A percentile compares a stretch with the other conserved stretches of the same genome.
Evolutionary conservation across 1,140 invertebrate genomes (phyloP).

Genomic region (Stegodyphus dumicola): DNA sequence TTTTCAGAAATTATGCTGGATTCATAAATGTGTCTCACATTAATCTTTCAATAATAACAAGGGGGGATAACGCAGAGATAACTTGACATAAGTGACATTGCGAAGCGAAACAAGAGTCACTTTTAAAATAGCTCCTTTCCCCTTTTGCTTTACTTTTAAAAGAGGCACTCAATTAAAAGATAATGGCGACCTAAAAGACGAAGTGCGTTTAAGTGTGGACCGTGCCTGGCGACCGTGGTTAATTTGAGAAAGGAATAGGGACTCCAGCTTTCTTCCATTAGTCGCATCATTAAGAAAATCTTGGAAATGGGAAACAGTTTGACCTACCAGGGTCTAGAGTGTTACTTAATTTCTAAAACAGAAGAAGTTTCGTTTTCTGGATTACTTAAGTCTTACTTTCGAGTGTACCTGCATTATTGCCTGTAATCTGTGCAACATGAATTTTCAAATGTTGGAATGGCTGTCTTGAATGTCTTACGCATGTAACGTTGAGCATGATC

Average conservation of each 20-base stretch:
- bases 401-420: too few relatives aligned
- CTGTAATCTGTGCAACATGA: too few relatives aligned
- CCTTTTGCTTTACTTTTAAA: constrained; percentile 47
- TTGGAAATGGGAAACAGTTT: constrained; percentile 42
- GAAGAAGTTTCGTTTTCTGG: constrained; percentile 41
- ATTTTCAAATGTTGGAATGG: too few relatives aligned
- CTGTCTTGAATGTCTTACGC: too few relatives aligned
- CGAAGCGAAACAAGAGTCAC: constrained; percentile 15
- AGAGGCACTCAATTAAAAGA: constrained; percentile 57
- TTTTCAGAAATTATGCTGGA: too few relatives aligned
- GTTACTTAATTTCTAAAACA: constrained; percentile 10
- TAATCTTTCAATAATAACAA: too few relatives aligned
- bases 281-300: constrained; percentile 45
- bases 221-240: constrained; percentile 36
- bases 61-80: not conserved
- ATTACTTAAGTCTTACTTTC: too few relatives aligned
- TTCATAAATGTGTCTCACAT: too few relatives aligned
- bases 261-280: constrained; percentile 53
- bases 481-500: too few relatives aligned
- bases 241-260: constrained; percentile 52
- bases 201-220: constrained; percentile 50
- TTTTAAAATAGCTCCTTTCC: constrained; percentile 23
- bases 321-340: constrained; percentile 42
- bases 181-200: constrained; percentile 55
- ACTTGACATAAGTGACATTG: constrained; percentile 21